Base-by-base conservation (phyloP, 2,888 invertebrate genomes). In the Torymus tubicola region DNA sequence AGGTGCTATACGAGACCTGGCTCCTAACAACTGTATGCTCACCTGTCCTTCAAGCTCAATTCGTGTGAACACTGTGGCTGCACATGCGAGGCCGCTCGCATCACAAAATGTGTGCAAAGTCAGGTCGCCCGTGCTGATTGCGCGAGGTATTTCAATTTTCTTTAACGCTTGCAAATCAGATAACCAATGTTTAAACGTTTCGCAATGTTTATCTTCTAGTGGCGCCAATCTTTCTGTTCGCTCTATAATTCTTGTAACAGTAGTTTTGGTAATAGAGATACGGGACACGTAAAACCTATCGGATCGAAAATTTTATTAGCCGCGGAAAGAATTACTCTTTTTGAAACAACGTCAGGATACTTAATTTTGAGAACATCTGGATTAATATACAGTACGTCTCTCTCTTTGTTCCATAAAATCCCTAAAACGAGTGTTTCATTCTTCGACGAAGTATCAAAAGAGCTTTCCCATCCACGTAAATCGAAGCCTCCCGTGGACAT, bases 1-100 rank as follows among this genome's bases (percentile, higher is more conserved):
- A 0, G 87, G 86, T n/a, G 87, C 85, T 13, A 89, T 83, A 77
- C 89, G 83, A 10, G 86, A 16, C 74, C 86, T 87, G 0, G 87
- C 87, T 18, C 78, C 72, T 8, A 87, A 18, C 50, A 64, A 71
- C 50, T n/a, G 11, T 82, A 63, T 88, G 88, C 14, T 87, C 58
- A 24, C 83, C 81, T n/a, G 82, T 65, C 8, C 74, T n/a, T n/a
- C n/a, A n/a, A n/a, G n/a, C n/a, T n/a, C n/a, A n/a, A n/a, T n/a
- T n/a, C n/a, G n/a, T n/a, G n/a, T n/a, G n/a, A n/a, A n/a, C n/a
- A n/a, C n/a, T n/a, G n/a, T n/a, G n/a, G n/a, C n/a, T n/a, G n/a
- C n/a, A n/a, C n/a, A n/a, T n/a, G n/a, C n/a, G n/a, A n/a, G n/a
- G n/a, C n/a, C n/a, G n/a, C n/a, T n/a, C n/a, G n/a, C n/a, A n/a